Evolutionary conservation across 2,113 vertebrate species (phyloP).

Genomic region (Sialia sialis): DNA sequence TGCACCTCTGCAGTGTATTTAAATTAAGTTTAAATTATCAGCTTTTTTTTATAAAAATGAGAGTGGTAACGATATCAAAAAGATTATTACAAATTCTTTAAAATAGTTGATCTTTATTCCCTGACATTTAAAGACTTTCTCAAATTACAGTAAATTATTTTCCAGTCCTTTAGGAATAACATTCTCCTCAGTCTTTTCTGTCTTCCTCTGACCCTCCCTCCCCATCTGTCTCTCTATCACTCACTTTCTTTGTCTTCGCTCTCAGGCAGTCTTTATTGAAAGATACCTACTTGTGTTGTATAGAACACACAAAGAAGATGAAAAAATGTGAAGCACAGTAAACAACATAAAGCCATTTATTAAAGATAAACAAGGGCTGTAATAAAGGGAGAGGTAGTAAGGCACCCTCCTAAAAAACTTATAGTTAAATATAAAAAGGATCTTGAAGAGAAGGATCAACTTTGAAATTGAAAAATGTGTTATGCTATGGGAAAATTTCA

Average conservation of each 20-base stretch:
- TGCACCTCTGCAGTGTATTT: background rate
- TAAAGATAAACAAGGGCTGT: constrained; percentile 4
- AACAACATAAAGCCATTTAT: constrained; percentile 46
- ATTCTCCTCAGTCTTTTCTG: background rate
- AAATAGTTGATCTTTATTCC: background rate
- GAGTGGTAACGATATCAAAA: background rate
- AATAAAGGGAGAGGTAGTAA: background rate
- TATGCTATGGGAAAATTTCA: background rate
- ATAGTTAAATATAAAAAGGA: background rate
- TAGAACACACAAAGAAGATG: constrained; percentile 8
- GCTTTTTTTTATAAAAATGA: background rate
- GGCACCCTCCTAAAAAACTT: background rate
- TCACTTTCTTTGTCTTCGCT: background rate
- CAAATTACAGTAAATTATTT: background rate
- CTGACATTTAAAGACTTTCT: background rate
- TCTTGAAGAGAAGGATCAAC: background rate
- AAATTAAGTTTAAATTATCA: background rate
- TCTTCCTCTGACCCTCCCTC: background rate
- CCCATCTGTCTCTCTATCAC: background rate
- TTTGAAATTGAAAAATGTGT: background rate
- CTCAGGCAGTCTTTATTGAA: constrained; percentile 17
- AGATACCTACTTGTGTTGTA: background rate
- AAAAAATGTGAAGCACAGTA: constrained; percentile 17
- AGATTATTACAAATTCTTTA: background rate
- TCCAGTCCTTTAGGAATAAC: background rate